Conservation (phyloP, 2,797 vertebrate species). For the Remorina albescens region DNA sequence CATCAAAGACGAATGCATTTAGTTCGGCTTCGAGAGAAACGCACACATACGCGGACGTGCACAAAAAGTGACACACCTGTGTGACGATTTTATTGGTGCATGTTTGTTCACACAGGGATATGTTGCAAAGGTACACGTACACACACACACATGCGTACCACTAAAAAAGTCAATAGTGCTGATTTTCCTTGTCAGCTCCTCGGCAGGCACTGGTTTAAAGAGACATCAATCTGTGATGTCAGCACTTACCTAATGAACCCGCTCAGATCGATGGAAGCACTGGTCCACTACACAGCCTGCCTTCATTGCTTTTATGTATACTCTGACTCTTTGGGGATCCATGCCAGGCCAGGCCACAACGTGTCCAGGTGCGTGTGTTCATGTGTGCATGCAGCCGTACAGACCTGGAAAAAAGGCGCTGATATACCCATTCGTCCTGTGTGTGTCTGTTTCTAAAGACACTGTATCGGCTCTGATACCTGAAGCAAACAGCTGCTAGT, state of each 20-base stretch:
- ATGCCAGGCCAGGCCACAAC: constrained; percentile 36
- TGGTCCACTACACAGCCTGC: constrained; percentile 83
- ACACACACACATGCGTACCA: constrained; percentile 70
- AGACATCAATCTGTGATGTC: constrained; percentile 99
- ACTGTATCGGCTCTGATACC: constrained; percentile 3
- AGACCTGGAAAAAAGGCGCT: constrained; percentile 18
- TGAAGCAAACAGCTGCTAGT: neutral
- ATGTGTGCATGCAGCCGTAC: constrained; percentile 27
- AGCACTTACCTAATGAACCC: constrained; percentile 99
- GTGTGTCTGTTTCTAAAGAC: constrained; percentile 7
- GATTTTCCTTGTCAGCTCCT: constrained; percentile 92
- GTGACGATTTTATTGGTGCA: constrained; percentile 59
- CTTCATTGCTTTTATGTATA: constrained; percentile 75
- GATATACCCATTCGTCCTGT: constrained; percentile 28
- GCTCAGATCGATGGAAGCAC: constrained; percentile 93
- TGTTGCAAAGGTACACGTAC: constrained; percentile 36
- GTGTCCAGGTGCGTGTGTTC: constrained; percentile 54
- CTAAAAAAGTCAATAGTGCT: constrained; percentile 93
- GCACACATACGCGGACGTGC: constrained; percentile 16
- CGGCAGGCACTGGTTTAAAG: constrained; percentile 95
- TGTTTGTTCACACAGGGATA: constrained; percentile 49
- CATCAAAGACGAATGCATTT: constrained; percentile 82
- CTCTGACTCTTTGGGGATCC: constrained; percentile 64
- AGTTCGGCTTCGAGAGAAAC: constrained; percentile 48
- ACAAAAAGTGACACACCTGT: constrained; percentile 34